phyloP scores from a whole-genome alignment of 2,888 invertebrate species.

The Notocelia uddmanniana region DNA sequence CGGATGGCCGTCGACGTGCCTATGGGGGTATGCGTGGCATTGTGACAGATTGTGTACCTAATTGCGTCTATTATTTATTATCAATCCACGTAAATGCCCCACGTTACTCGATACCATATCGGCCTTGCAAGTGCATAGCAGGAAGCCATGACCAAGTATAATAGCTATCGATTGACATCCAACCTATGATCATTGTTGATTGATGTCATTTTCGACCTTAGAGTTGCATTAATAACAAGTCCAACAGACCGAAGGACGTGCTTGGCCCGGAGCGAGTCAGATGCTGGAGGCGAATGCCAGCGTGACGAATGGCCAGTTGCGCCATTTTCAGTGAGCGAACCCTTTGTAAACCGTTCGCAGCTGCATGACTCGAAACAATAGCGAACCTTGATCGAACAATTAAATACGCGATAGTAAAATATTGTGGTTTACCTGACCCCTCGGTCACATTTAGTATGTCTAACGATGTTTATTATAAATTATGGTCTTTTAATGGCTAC shows the following conservation, averaged over 20 bases:
- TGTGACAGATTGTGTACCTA: not conserved
- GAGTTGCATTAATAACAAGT: slow-evolving; percentile 13
- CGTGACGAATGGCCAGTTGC: slow-evolving; percentile 9
- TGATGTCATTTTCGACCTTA: not conserved
- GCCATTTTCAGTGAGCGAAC: not conserved
- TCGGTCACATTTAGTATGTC: too few relatives aligned
- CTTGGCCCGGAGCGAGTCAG: not conserved
- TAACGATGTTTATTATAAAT: too few relatives aligned
- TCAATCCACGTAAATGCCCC: slow-evolving; percentile 4
- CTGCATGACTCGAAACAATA: slow-evolving; percentile 18
- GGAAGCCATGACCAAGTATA: not conserved
- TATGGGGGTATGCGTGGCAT: not conserved
- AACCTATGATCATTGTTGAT: not conserved
- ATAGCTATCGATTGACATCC: not conserved
- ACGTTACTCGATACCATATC: not conserved
- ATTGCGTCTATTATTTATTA: too few relatives aligned
- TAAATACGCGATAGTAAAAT: not conserved
- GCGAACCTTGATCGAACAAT: not conserved
- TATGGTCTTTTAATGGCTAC: too few relatives aligned
- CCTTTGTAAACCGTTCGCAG: slow-evolving; percentile 16
- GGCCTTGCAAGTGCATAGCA: slow-evolving; percentile 6
- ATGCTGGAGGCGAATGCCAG: not conserved
- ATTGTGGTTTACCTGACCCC: too few relatives aligned
- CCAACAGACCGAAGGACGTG: not conserved
- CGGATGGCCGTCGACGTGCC: too few relatives aligned